These are phyloP conservation scores for Indri indri DNA, from an alignment of 2,113 vertebrate species.

Conservation along the genomic window DNA sequence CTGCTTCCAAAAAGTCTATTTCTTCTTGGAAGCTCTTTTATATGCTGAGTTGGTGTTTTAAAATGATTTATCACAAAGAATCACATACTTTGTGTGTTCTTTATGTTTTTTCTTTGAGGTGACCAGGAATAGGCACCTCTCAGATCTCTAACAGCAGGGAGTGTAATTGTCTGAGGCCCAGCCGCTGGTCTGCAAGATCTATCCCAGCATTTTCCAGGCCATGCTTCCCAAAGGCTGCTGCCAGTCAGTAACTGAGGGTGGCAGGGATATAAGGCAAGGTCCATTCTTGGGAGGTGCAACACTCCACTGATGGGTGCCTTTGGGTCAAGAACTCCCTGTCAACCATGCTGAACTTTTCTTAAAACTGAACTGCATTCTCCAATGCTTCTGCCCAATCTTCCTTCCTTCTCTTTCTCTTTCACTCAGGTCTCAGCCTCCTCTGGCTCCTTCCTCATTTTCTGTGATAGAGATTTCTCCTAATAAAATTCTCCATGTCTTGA, in stretches of 20 bases:
- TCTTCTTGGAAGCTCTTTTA: slow-evolving; percentile 21
- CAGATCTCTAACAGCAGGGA: neutral
- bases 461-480: neutral
- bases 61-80: neutral
- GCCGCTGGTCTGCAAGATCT: neutral
- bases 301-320: neutral
- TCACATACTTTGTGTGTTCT: neutral
- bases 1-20: neutral
- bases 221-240: neutral
- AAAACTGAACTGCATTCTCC: neutral
- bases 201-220: neutral
- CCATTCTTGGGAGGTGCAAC: neutral
- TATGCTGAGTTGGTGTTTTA: neutral
- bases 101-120: neutral
- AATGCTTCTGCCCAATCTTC: neutral
- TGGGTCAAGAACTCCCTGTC: neutral
- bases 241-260: too few species aligned
- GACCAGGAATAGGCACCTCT: neutral
- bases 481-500: neutral
- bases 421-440: neutral
- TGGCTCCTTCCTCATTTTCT: neutral
- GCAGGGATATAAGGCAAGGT: neutral
- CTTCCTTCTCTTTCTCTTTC: neutral
- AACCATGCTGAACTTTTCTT: neutral
- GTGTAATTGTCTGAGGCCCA: neutral